Conservation (phyloP, 2,797 vertebrate species). For the Leucoraja ocellata region DNA sequence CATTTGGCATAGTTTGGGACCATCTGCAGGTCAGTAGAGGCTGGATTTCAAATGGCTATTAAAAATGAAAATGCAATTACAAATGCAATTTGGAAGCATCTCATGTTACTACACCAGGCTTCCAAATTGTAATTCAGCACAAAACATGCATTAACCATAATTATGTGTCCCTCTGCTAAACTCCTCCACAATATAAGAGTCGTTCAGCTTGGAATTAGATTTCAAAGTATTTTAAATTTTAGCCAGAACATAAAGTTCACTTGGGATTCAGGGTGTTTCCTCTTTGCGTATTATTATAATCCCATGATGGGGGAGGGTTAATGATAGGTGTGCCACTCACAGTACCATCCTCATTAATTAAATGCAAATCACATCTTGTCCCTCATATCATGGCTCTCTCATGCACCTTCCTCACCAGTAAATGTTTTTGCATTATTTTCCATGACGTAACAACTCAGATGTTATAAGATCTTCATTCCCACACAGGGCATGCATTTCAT, state of each 20-base stretch:
- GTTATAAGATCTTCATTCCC: neutral
- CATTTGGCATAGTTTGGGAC: neutral
- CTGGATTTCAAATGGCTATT: neutral
- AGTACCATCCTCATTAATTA: neutral
- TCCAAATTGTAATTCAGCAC: neutral
- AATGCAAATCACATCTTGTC: neutral
- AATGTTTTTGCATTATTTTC: slow-evolving; percentile 8
- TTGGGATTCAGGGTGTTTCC: neutral
- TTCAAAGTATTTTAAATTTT: neutral
- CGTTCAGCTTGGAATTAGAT: neutral
- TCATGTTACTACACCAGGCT: neutral
- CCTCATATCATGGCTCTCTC: neutral
- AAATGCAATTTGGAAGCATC: neutral
- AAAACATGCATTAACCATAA: neutral
- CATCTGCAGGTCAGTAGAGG: neutral
- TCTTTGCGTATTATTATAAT: neutral
- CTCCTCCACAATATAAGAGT: neutral
- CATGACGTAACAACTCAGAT: neutral
- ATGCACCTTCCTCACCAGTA: neutral
- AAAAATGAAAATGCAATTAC: too few relatives aligned
- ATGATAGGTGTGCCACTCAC: neutral
- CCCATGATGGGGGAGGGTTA: neutral
- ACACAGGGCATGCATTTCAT: too few relatives aligned
- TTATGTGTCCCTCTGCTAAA: neutral
- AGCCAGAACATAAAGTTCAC: neutral